Evolutionary conservation across 2,888 invertebrate species (phyloP), one percentile per base, ranked within the genome.

Genomic region (Acleris holmiana): DNA sequence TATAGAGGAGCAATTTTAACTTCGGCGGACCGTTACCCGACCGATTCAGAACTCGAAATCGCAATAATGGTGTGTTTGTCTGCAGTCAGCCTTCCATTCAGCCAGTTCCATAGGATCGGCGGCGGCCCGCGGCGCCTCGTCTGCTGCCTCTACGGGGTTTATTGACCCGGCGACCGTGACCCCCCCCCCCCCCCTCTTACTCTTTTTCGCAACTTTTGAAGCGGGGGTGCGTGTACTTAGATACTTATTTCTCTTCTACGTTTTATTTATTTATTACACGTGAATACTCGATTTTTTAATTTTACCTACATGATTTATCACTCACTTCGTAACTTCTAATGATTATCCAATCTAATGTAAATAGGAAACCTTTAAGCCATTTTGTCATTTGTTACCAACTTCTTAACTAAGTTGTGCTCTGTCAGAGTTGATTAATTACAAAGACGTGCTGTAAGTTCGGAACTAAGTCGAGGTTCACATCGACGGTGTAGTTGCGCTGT

Each of bases 101-200:
- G 75, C 77, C 77, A 75, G 78, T 73, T 81, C 79, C 77, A 78
- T 73, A 70, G 73, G 72, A 71, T 68, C 68, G 72, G 51, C 57
- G 69, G 29, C 29, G 75, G 57, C 40, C 71, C 73, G 69, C 72
- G 76, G 72, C 77, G 80, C 73, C 76, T 69, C 77, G 82, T 79
- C 82, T 77, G 74, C 73, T 76, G 80, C 73, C 74, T 77, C 77
- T 77, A 73, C 76, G 72, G 77, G 75, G 86, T 80, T 87, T 79
- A 84, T 85, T 88, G 87, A 90, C 88, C 89, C 80, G 79, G 66
- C 87, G 90, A 86, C 89, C 91, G 82, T 89, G 90, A 89, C 79
- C 78, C 70, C 74, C 76, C 72, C 67, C 56, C 61, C 64, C 71
- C 25, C 68, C 68, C 68, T 55, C 73, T 66, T 66, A 63, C 61